Base-by-base conservation (phyloP, 1,140 invertebrate species). In the Meloidogyne hapla region DNA sequence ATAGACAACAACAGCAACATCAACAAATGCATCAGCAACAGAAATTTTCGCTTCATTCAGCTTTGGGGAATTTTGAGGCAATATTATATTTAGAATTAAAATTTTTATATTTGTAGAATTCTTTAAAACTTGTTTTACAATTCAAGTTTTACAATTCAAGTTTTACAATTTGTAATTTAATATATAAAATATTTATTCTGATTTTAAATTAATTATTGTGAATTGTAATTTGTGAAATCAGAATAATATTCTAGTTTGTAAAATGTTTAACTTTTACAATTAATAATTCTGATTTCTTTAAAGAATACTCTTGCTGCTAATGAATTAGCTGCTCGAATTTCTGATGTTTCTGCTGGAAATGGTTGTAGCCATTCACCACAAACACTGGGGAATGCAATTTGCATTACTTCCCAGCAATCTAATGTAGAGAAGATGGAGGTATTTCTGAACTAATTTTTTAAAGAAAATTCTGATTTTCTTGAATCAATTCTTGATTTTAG, bases 1-100 rank as follows among this genome's bases (percentile, higher is more conserved):
- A 73, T 25, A 61, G 70, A 18, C 70, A 63, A 8, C 70, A 73
- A 18, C 70, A 73, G 63, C 56, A 63, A 0, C 70, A 73, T 56
- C 48, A 56, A 56, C 48, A 56, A n/a, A 6, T 45, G 13, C 42
- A 45, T 15, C 48, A 21, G 1, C 70, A 73, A n/a, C 70, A 63
- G 25, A 61, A 73, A 33, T 48, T 73, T 38, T 26, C 70, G 5
- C 56, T 73, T 12, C 48, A 73, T 23, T 65, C 48, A n/a, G 21
- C 70, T 12, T 63, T 73, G 28, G 40, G 40, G 6, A 67, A 67
- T 67, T 67, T 65, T 61, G 70, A 63, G 70, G 42, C 4, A 71
- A 62, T 45, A n/a, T n/a, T n/a, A n/a, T n/a, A n/a, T n/a, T n/a
- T n/a, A n/a, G n/a, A n/a, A n/a, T n/a, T n/a, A n/a, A n/a, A n/a